Evolutionary conservation across 2,888 invertebrate genomes (phyloP).

Genomic region (Cataglyphis cursor): DNA sequence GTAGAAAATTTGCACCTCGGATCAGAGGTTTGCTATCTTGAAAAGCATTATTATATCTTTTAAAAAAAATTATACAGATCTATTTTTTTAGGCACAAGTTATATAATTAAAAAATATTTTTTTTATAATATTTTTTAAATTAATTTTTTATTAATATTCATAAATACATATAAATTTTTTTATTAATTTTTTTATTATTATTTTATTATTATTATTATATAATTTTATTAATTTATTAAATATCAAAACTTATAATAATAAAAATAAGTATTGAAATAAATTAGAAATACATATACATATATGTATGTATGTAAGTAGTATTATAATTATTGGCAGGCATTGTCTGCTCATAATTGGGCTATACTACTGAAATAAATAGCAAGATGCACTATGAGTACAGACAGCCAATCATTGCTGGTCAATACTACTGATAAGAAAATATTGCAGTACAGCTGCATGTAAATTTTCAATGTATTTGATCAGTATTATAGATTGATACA

Average conservation of each 20-base stretch:
- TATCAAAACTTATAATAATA: not conserved
- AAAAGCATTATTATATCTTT: slow-evolving; percentile 9
- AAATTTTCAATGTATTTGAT: slow-evolving; percentile 13
- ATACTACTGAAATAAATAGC: slow-evolving; percentile 19
- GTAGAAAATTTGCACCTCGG: slow-evolving; percentile 38
- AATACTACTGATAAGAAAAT: slow-evolving; percentile 18
- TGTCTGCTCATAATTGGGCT: not conserved
- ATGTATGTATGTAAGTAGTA: not conserved
- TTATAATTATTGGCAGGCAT: no score
- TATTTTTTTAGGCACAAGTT: not conserved
- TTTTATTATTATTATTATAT: no score
- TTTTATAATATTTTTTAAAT: not conserved
- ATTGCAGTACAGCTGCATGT: not conserved
- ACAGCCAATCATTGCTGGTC: not conserved
- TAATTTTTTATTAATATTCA: no score
- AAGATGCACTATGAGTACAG: not conserved
- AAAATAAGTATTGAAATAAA: not conserved
- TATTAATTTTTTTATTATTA: no score
- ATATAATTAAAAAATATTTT: not conserved
- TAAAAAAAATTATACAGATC: not conserved
- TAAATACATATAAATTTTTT: no score
- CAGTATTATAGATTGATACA: not conserved
- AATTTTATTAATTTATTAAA: not conserved
- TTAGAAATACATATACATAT: not conserved
- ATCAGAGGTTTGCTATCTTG: slow-evolving; percentile 21